These are phyloP conservation scores for Myotis davidii DNA, from an alignment of 2,113 vertebrate species.

Conservation along the genomic window DNA sequence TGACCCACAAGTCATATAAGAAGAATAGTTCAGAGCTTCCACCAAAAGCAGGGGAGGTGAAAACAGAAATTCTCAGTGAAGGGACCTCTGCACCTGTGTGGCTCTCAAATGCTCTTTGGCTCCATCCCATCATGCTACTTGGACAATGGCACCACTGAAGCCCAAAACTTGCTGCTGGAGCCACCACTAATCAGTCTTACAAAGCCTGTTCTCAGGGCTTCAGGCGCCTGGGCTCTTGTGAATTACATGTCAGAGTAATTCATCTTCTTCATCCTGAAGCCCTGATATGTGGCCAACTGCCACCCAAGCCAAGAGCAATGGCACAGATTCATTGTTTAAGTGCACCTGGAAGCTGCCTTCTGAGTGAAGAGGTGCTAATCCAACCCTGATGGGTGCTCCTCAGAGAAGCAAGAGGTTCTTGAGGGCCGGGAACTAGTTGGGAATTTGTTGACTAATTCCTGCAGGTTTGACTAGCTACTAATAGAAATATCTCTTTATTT, in stretches of 20 bases:
- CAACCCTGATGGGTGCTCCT: not conserved
- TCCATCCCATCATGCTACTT: not conserved
- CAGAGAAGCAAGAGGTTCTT: not conserved
- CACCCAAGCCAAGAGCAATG: constrained; percentile 11
- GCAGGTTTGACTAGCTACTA: not conserved
- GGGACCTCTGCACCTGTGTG: not conserved
- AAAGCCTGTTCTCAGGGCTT: constrained; percentile 33
- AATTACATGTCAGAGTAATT: constrained; percentile 36
- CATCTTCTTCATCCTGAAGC: constrained; percentile 37
- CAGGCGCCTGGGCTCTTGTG: not conserved
- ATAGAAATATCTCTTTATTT: constrained; percentile 28
- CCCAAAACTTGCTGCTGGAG: not conserved
- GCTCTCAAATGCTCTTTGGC: not conserved
- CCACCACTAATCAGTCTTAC: constrained; percentile 16
- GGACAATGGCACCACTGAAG: not conserved
- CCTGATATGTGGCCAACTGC: not conserved
- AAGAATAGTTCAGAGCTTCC: not conserved
- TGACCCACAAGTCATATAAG: not conserved
- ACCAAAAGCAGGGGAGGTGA: not conserved
- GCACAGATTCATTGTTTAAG: constrained; percentile 52
- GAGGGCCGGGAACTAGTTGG: not conserved
- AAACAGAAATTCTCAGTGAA: not conserved
- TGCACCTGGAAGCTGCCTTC: constrained; percentile 38
- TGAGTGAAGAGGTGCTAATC: not conserved
- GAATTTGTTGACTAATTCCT: constrained; percentile 39